Percentiles rank a stretch among this genome's conserved stretches.
Evolutionary conservation across 92 coral and sea anemone species (phyloP).

Genomic region (Pocillopora meandrina): DNA sequence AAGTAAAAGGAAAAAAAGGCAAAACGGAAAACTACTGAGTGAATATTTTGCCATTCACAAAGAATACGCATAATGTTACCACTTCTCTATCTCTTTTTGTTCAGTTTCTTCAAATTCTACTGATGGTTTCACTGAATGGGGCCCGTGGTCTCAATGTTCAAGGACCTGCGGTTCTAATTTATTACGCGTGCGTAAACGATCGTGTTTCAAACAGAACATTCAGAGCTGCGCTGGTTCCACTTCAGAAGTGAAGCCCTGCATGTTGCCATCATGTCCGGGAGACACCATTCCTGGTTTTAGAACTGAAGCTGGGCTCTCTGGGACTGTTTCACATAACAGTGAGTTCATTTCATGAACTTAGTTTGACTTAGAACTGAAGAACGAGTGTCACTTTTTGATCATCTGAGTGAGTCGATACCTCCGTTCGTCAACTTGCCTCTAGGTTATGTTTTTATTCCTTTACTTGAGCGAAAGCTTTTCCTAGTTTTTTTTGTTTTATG

Average conservation of each 20-base stretch:
- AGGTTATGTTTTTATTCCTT: too few species aligned
- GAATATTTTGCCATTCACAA: too few species aligned
- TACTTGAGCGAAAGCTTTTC: too few species aligned
- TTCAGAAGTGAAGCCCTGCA: slow-evolving; percentile 46
- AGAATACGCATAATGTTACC: too few species aligned
- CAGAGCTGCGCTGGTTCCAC: slow-evolving; percentile 54
- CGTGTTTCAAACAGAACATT: slow-evolving; percentile 67
- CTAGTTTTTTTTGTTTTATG: too few species aligned
- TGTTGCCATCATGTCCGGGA: slow-evolving; percentile 40
- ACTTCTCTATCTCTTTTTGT: too few species aligned
- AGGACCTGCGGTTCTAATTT: slow-evolving; percentile 64
- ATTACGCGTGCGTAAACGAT: slow-evolving; percentile 64
- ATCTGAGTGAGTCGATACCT: too few species aligned
- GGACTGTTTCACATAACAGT: slow-evolving; percentile 14
- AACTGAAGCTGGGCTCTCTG: background rate
- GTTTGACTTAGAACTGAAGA: background rate
- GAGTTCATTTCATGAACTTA: background rate
- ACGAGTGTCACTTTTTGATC: background rate
- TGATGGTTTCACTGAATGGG: slow-evolving; percentile 70
- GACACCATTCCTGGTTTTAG: background rate
- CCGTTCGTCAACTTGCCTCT: too few species aligned
- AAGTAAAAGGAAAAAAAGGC: too few species aligned
- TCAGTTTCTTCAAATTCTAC: slow-evolving; percentile 1
- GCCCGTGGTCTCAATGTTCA: slow-evolving; percentile 73
- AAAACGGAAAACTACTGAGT: too few species aligned